These are phyloP conservation scores for Coleophora deauratella DNA, from an alignment of 2,888 invertebrate genomes.

Conservation along the genomic window DNA sequence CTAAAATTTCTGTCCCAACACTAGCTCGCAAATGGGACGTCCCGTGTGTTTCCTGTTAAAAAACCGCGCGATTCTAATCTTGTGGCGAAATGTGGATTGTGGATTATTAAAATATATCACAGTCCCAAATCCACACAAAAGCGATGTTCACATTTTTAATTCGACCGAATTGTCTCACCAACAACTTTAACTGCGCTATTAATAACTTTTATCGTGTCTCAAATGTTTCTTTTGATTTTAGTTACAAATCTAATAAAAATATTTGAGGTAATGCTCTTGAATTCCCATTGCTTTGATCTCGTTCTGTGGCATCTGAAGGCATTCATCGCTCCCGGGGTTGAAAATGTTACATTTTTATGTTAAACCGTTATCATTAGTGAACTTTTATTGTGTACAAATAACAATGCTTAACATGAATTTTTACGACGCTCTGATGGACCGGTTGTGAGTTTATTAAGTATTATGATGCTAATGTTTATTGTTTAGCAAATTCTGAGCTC, in stretches of 20 bases:
- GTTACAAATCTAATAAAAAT: conserved; percentile 37
- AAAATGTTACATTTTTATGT: conserved; percentile 7
- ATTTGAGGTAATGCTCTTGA: too few species aligned
- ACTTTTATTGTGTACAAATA: conserved; percentile 25
- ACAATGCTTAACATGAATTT: conserved; percentile 18
- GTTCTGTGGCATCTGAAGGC: background rate
- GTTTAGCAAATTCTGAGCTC: conserved; percentile 35
- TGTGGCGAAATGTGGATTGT: conserved; percentile 40
- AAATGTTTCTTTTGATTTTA: conserved; percentile 59
- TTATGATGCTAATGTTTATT: conserved; percentile 42
- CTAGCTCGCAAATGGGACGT: conserved; percentile 9
- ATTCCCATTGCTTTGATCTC: conserved; percentile 31
- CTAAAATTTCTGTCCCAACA: background rate
- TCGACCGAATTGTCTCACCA: conserved; percentile 24
- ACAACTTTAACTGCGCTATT: conserved; percentile 44
- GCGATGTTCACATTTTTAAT: conserved; percentile 20
- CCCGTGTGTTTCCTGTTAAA: conserved; percentile 35
- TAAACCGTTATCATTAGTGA: conserved; percentile 18
- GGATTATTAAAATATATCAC: conserved; percentile 55
- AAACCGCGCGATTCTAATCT: conserved; percentile 50
- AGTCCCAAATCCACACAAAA: conserved; percentile 21
- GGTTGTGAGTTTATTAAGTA: conserved; percentile 23
- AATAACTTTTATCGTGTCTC: conserved; percentile 58
- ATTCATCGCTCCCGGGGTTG: background rate
- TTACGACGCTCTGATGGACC: conserved; percentile 33